Evolutionary conservation across 2,797 vertebrate genomes (phyloP), one percentile per base, ranked within the genome.

Genomic region (Manis pentadactyla): DNA sequence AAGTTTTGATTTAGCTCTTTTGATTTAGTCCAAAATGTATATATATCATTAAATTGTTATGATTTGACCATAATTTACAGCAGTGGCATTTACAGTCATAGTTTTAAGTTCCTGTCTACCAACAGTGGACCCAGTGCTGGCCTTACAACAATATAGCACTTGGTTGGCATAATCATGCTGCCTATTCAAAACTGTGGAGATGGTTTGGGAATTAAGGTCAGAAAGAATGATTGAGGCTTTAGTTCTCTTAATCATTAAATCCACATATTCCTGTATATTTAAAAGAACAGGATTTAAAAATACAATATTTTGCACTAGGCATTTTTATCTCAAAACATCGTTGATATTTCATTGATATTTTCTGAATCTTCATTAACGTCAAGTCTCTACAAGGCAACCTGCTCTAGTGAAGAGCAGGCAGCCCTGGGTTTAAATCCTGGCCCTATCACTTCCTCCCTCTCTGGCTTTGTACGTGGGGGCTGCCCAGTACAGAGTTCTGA

Each of bases 1-100:
- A 68, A 21, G 84, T 64, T 93, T 88, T 86, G 27, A 84, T 69
- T 93, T 75, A 63, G 7, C 7, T 92, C 69, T 83, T 96, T 74
- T 75, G 66, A 92, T 59, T 53, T 93, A 81, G 61, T 55, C n/a
- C 49, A 86, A 86, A 74, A 75, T 81, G 21, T 55, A 49, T 74
- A 17, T 31, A 37, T 27, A n/a, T 42, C 21, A 82, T 84, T 92
- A 86, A 93, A 88, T 63, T 84, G 49, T 73, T 78, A 64, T 49
- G 23, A 73, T 73, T 46, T 57, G 39, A 7, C 29, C 68, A 83
- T 31, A 63, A 18, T 74, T 92, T 68, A 85, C 37, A 63, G 87
- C 3, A 37, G 85, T 88, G 68, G 97, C 66, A 92, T 91, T 7
- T 90, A 46, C 25, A 2, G 0, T 39, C 59, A 75, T 0, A 0